Percentiles rank a stretch among this genome's conserved stretches.
These are phyloP conservation scores for Hylaeus volcanicus DNA, from an alignment of 1,140 invertebrate genomes.

Conservation along the genomic window DNA sequence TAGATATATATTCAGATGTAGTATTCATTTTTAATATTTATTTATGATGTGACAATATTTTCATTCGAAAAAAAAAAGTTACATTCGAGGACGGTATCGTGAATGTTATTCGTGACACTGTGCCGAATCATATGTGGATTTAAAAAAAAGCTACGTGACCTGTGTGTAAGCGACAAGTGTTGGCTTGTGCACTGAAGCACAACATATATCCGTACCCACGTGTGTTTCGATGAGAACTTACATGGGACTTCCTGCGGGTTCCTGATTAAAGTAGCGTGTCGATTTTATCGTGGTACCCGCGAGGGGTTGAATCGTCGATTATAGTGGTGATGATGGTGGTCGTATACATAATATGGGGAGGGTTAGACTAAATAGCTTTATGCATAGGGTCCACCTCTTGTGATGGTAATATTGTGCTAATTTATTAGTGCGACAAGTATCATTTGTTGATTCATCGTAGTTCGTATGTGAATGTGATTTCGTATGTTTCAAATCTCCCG, in stretches of 20 bases:
- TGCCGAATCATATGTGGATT: slow-evolving; percentile 10
- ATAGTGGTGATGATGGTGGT: slow-evolving; percentile 55
- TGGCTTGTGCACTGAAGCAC: slow-evolving; percentile 55
- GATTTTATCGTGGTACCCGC: slow-evolving; percentile 73
- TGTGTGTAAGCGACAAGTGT: slow-evolving; percentile 56
- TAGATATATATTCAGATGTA: too few relatives aligned
- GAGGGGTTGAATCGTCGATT: slow-evolving; percentile 70
- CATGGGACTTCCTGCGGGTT: slow-evolving; percentile 76
- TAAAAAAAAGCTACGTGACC: slow-evolving; percentile 8
- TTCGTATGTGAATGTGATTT: neutral
- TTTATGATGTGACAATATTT: neutral
- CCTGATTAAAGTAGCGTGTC: slow-evolving; percentile 72
- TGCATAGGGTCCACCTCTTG: slow-evolving; percentile 1
- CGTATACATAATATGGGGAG: slow-evolving; percentile 24
- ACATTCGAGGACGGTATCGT: neutral
- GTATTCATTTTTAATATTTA: neutral
- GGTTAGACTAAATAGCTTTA: slow-evolving; percentile 10
- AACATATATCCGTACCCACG: slow-evolving; percentile 61
- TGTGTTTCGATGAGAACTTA: slow-evolving; percentile 72
- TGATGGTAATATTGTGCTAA: slow-evolving; percentile 30
- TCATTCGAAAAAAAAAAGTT: neutral
- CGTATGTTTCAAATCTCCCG: slow-evolving; percentile 30
- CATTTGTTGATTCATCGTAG: slow-evolving; percentile 18
- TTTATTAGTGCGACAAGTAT: slow-evolving; percentile 24
- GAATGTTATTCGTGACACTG: neutral